Percentiles rank a stretch among this genome's conserved stretches.
These are phyloP conservation scores for Hypothenemus hampei DNA, from an alignment of 1,140 invertebrate species.

Conservation along the genomic window DNA sequence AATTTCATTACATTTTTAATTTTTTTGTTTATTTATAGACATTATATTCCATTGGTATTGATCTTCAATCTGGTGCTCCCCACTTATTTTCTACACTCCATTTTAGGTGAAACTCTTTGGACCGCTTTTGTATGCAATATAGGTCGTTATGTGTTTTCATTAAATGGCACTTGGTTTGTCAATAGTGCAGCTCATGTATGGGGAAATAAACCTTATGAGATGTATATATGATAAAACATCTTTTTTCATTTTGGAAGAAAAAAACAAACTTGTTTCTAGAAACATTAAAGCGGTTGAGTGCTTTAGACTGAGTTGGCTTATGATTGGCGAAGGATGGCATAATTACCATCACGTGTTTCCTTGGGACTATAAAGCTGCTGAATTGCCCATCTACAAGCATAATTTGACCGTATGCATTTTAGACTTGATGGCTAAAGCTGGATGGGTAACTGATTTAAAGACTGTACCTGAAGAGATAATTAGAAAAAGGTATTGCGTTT, in stretches of 20 bases:
- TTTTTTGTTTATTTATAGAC: conserved; percentile 48
- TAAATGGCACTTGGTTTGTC: conserved; percentile 73
- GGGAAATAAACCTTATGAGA: conserved; percentile 68
- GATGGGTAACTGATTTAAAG: conserved; percentile 69
- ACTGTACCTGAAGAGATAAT: conserved; percentile 64
- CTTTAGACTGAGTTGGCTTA: conserved; percentile 58
- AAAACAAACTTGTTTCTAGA: conserved; percentile 41
- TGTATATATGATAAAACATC: conserved; percentile 48
- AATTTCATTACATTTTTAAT: not conserved
- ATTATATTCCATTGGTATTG: conserved; percentile 66
- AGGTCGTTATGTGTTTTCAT: conserved; percentile 56
- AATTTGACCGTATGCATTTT: conserved; percentile 80
- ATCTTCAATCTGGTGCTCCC: conserved; percentile 71
- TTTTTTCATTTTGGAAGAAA: conserved; percentile 13
- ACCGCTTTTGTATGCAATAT: conserved; percentile 51
- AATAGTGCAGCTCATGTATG: conserved; percentile 74
- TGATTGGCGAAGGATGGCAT: conserved; percentile 69
- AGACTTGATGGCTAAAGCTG: conserved; percentile 70
- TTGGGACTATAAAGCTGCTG: conserved; percentile 65
- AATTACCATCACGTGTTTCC: conserved; percentile 93
- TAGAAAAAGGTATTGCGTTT: conserved; percentile 44
- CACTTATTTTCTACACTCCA: conserved; percentile 61
- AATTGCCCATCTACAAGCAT: conserved; percentile 54
- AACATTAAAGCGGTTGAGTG: conserved; percentile 73
- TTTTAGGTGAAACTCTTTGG: conserved; percentile 50